A percentile compares a stretch with the other conserved stretches of the same genome.
Evolutionary conservation across 2,888 invertebrate genomes (phyloP).

Genomic region (Nomada hirtipes): DNA sequence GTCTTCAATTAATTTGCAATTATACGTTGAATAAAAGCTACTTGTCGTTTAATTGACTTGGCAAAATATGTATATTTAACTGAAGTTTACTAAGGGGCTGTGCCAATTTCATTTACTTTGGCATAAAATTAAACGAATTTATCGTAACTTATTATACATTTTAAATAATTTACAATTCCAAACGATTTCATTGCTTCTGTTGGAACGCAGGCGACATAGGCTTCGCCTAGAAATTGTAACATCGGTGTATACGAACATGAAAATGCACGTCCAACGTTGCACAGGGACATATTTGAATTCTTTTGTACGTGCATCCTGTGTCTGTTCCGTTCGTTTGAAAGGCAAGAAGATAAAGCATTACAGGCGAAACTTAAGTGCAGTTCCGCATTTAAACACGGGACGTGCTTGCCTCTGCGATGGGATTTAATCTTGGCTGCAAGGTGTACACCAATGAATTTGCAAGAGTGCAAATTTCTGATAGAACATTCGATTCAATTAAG

Average conservation of each 20-base stretch:
- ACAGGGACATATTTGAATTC: constrained; percentile 16
- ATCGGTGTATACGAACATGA: background rate
- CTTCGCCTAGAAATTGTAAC: background rate
- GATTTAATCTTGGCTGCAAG: constrained; percentile 20
- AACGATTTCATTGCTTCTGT: background rate
- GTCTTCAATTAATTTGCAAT: too few relatives aligned
- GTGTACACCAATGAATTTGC: constrained; percentile 1
- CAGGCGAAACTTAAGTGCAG: constrained; percentile 68
- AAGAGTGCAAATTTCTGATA: background rate
- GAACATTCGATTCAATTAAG: constrained; percentile 26
- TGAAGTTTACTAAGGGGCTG: too few relatives aligned
- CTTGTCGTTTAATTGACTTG: too few relatives aligned
- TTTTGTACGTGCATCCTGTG: constrained; percentile 9
- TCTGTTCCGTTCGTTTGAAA: constrained; percentile 4
- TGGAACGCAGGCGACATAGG: background rate
- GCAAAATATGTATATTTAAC: too few relatives aligned
- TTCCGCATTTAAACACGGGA: constrained; percentile 49
- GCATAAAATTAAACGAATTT: too few relatives aligned
- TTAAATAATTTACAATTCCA: background rate
- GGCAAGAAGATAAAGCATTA: constrained; percentile 48
- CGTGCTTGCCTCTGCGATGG: constrained; percentile 14
- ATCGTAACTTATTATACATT: background rate
- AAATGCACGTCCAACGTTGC: background rate
- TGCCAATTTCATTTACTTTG: too few relatives aligned
- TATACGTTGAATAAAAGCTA: too few relatives aligned